Evolutionary conservation across 2,888 invertebrate species (phyloP).

Genomic region (Caenorhabditis becei): DNA sequence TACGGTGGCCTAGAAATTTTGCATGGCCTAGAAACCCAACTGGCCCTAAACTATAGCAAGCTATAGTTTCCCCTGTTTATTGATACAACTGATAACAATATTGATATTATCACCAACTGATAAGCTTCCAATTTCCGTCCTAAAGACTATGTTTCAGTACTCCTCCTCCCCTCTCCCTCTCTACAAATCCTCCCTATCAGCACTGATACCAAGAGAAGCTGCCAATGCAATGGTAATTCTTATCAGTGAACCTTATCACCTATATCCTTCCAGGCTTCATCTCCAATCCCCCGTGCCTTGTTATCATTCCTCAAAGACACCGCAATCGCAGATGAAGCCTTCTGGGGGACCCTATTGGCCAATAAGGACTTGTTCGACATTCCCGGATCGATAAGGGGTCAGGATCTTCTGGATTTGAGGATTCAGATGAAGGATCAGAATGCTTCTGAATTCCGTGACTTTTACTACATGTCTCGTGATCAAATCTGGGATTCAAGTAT

Average conservation of each 20-base stretch:
- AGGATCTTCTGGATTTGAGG: slow-evolving; percentile 20
- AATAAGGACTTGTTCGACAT: slow-evolving; percentile 47
- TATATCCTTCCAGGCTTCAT: slow-evolving; percentile 32
- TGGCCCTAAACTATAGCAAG: too few relatives aligned
- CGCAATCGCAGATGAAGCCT: slow-evolving; percentile 64
- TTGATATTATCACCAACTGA: too few relatives aligned
- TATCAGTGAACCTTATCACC: too few relatives aligned
- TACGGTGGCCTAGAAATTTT: too few relatives aligned
- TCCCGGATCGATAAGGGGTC: slow-evolving; percentile 43
- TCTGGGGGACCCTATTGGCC: slow-evolving; percentile 64
- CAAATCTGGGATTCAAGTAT: slow-evolving; percentile 29
- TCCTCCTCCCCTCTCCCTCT: slow-evolving; percentile 56
- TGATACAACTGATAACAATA: too few relatives aligned
- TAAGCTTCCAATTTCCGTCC: too few relatives aligned
- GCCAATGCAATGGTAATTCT: slow-evolving; percentile 47
- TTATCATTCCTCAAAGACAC: slow-evolving; percentile 57
- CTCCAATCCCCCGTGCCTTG: slow-evolving; percentile 26
- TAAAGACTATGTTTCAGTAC: slow-evolving; percentile 45
- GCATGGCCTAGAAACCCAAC: too few relatives aligned
- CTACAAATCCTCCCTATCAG: slow-evolving; percentile 65
- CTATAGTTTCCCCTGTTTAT: too few relatives aligned
- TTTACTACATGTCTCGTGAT: slow-evolving; percentile 63
- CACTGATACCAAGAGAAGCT: slow-evolving; percentile 58
- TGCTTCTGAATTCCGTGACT: neutral
- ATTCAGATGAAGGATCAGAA: neutral